Base-by-base conservation (phyloP, 2,113 vertebrate species). In the Agelaius tricolor region DNA sequence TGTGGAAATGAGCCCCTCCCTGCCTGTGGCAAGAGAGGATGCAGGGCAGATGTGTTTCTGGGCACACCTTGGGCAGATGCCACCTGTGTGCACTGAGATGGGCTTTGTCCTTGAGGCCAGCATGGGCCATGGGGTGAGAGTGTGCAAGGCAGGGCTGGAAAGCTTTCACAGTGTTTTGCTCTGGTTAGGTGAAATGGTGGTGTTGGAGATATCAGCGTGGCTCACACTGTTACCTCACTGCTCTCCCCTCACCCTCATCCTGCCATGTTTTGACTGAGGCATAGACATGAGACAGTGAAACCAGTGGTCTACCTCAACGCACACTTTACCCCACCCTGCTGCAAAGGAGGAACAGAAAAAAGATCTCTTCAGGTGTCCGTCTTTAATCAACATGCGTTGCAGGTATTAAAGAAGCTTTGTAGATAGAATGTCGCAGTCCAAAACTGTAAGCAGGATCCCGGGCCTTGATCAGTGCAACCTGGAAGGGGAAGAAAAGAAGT, bases 161-260 rank as follows among this genome's bases (percentile, higher is more conserved):
- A 33, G 20, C 47, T 31, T 68, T 61, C 30, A 61, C 30, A 16
- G 26, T 4, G 41, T 35, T 83, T 55, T 62, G 35, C 30, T 49
- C 17, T 41, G 22, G 11, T 47, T 30, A n/a, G 24, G 46, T 54
- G 54, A 27, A 67, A 54, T 0, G 0, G 7, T 22, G n/a, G 11
- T 54, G 20, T 13, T 46, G 41, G 62, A 54, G 30, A 18, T 35
- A 20, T 47, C 10, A 24, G 46, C 24, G 24, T 61, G 31, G 24
- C 39, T 61, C 24, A 26, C 0, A 1, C 46, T 54, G 11, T 26
- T 28, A n/a, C 21, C 11, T 57, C 0, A 0, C 41, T 54, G 39
- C 24, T 62, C 20, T 61, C 19, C 19, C 17, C 28, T 67, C 10
- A 7, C 31, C 31, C 55, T 22, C 55, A 33, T 57, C 31, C 31